phyloP scores from a whole-genome alignment of 2,113 vertebrate species.

The Chaetops frenatus region DNA sequence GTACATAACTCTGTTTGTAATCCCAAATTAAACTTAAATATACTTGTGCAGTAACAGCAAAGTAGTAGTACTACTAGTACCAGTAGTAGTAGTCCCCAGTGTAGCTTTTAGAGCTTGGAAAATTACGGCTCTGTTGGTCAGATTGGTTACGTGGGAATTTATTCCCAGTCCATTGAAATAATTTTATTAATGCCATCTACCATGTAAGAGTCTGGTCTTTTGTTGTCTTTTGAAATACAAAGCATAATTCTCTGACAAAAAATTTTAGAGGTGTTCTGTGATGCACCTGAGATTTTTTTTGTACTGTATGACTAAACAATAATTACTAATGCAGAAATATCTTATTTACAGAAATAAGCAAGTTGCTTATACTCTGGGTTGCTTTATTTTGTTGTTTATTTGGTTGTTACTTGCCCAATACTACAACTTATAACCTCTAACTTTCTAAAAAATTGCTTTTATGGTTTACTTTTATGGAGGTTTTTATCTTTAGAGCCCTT shows the following conservation, averaged over 20 bases:
- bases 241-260: background rate
- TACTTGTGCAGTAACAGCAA: background rate
- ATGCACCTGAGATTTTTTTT: background rate
- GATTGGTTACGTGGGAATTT: background rate
- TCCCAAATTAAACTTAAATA: background rate
- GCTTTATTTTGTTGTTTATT: background rate
- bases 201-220: background rate
- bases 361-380: background rate
- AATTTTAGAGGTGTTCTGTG: background rate
- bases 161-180: background rate
- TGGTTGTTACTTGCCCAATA: background rate
- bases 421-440: background rate
- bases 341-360: background rate
- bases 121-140: background rate
- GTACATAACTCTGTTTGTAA: background rate
- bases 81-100: no score
- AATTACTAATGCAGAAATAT: background rate
- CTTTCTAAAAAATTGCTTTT: slow-evolving; percentile 7
- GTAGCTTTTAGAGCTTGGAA: background rate
- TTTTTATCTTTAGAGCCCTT: slow-evolving; percentile 20
- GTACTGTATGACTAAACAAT: background rate
- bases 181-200: background rate
- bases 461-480: background rate
- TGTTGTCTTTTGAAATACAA: background rate
- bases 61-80: no score